Percentiles rank a stretch among this genome's conserved stretches.
These are phyloP conservation scores for Protonibea diacanthus DNA, from an alignment of 2,797 vertebrate species.

Conservation along the genomic window DNA sequence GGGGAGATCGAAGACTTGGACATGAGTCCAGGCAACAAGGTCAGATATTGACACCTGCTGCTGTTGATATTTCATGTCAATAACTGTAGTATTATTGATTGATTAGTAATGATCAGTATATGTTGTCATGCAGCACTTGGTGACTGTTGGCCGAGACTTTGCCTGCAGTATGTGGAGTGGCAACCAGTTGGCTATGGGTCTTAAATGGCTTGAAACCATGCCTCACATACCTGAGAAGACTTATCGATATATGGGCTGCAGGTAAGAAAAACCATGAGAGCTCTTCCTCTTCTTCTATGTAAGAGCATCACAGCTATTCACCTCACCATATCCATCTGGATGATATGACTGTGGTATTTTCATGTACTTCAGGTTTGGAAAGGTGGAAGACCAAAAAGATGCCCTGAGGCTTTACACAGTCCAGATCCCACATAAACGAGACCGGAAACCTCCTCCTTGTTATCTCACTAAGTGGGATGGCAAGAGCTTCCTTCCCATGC, in stretches of 20 bases:
- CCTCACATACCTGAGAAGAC: slow-evolving; percentile 87
- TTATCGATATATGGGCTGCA: slow-evolving; percentile 94
- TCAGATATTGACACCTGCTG: slow-evolving; percentile 48
- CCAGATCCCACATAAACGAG: slow-evolving; percentile 95
- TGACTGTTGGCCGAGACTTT: slow-evolving; percentile 92
- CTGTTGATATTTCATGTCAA: too few relatives aligned
- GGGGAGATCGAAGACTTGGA: slow-evolving; percentile 94
- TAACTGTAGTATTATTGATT: background rate
- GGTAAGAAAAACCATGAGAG: slow-evolving; percentile 78
- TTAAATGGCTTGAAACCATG: slow-evolving; percentile 92
- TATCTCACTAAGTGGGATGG: slow-evolving; percentile 98
- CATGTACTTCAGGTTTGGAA: slow-evolving; percentile 87
- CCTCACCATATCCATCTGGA: background rate
- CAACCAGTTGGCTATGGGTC: slow-evolving; percentile 88
- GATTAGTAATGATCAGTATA: background rate
- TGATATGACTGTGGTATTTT: background rate
- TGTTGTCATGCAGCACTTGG: slow-evolving; percentile 82
- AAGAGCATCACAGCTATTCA: background rate
- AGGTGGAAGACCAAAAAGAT: slow-evolving; percentile 89
- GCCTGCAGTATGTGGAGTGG: slow-evolving; percentile 93
- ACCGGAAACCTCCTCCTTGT: slow-evolving; percentile 91
- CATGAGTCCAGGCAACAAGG: slow-evolving; percentile 92
- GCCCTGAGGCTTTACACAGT: slow-evolving; percentile 92
- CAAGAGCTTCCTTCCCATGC: slow-evolving; percentile 90
- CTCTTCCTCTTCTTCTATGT: background rate